These are phyloP conservation scores for Opisthocomus hoazin DNA, from an alignment of 2,113 vertebrate genomes.

Conservation along the genomic window DNA sequence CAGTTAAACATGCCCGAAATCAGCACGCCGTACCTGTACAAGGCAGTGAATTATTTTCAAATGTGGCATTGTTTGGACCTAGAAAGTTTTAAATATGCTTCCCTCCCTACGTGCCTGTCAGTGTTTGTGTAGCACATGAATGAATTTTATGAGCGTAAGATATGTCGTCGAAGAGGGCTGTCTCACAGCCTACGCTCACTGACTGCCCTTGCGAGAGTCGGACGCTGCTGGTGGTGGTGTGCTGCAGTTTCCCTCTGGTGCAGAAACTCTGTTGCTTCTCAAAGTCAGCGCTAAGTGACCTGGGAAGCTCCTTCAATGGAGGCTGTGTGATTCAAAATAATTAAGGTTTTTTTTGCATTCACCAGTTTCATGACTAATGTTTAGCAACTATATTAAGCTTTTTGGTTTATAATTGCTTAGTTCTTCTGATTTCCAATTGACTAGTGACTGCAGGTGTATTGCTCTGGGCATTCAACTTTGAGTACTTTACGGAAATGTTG, in stretches of 20 bases:
- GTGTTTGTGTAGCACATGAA: fast-evolving
- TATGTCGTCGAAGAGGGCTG: background rate
- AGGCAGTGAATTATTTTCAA: background rate
- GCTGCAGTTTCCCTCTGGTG: background rate
- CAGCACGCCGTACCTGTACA: background rate
- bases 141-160: background rate
- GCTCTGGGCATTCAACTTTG: background rate
- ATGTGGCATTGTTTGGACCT: background rate
- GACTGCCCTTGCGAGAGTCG: background rate
- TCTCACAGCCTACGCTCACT: background rate
- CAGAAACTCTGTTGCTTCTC: background rate
- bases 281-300: background rate
- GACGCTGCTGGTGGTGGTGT: fast-evolving
- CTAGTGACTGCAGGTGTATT: background rate
- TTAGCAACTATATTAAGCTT: background rate
- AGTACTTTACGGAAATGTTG: background rate
- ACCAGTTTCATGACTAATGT: background rate
- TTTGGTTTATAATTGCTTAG: background rate
- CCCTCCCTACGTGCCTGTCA: background rate
- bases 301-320: background rate
- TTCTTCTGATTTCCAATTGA: background rate
- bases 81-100: background rate
- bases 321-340: background rate
- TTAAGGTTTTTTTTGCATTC: background rate
- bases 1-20: background rate